Percentiles rank a stretch among this genome's conserved stretches.
phyloP scores from a whole-genome alignment of 2,113 vertebrate species.

The Silurus meridionalis region DNA sequence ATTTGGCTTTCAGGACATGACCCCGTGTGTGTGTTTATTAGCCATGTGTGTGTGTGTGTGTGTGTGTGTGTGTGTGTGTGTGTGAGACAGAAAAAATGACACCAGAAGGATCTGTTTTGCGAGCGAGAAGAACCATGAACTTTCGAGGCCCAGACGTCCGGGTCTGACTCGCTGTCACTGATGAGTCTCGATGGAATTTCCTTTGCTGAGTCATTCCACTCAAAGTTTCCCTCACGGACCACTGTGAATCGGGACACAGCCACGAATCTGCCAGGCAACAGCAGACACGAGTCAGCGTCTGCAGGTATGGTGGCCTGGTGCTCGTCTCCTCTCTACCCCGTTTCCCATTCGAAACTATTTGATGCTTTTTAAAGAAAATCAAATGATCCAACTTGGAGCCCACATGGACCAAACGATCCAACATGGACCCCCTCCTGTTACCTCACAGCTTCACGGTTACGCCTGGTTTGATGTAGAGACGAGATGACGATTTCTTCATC shows the following conservation, averaged over 20 bases:
- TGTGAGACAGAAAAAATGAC: background rate
- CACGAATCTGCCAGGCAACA: conserved; percentile 1
- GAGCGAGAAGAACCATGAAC: background rate
- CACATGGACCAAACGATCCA: background rate
- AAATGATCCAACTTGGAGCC: background rate
- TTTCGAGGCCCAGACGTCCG: background rate
- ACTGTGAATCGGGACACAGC: conserved; percentile 15
- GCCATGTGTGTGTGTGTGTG: background rate
- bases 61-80: conserved; percentile 1
- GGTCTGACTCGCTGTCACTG: background rate
- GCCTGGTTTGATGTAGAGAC: background rate
- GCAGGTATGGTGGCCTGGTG: background rate
- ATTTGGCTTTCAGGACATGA: conserved; percentile 9
- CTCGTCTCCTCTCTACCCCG: background rate
- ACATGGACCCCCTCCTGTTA: background rate
- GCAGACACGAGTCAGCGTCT: background rate
- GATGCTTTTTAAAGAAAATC: background rate
- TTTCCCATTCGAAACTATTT: background rate
- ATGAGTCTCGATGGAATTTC: background rate
- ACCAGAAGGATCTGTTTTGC: background rate
- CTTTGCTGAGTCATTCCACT: conserved; percentile 19
- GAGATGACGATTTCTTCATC: background rate
- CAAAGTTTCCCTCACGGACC: background rate
- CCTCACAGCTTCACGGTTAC: background rate
- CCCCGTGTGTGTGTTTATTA: conserved; percentile 1